Evolutionary conservation across 1,140 invertebrate genomes (phyloP), one percentile per base, ranked within the genome.

Genomic region (Trichomalopsis sarcophagae): DNA sequence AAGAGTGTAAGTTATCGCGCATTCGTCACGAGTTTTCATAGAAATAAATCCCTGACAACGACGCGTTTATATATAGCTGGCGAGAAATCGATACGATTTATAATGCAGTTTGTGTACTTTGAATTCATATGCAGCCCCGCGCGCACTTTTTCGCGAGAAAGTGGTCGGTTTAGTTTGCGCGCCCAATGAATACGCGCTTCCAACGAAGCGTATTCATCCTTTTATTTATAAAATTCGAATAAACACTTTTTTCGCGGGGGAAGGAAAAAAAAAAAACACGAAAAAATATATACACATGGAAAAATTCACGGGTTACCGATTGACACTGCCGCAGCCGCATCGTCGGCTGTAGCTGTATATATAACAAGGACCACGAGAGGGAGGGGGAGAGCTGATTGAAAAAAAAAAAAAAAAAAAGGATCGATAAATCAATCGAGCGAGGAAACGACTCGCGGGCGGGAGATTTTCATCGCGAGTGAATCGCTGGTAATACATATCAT

Each of bases 401-500:
- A 62, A 50, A 68, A 68, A 71, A 62, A 62, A 62, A 50, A 68
- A 68, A 71, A 30, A 27, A 27, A 27, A 71, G 13, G 23, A 69
- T 71, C 30, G 69, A 71, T 33, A 71, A 71, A 71, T 71, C 69
- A 71, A 71, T 71, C 23, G 69, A 9, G 21, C 17, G 55, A 7
- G 55, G 14, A 62, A 21, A 62, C 55, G 55, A 62, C 21, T 27
- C 27, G 27, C 27, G 27, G 27, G 30, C 27, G 69, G n/a, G 69
- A 71, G 69, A 71, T 71, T 71, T 71, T 71, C 30, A 30, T 71
- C 23, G 14, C n/a, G 69, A 30, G 14, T n/a, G 69, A 30, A 33
- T 71, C 69, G 23, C 23, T 71, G 23, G 69, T 71, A 71, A 71
- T 71, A 71, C 69, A 30, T 71, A 71, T 71, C 69, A 71, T 27